Conservation (phyloP, 2,888 invertebrate species). For the Vandiemenella viatica region DNA sequence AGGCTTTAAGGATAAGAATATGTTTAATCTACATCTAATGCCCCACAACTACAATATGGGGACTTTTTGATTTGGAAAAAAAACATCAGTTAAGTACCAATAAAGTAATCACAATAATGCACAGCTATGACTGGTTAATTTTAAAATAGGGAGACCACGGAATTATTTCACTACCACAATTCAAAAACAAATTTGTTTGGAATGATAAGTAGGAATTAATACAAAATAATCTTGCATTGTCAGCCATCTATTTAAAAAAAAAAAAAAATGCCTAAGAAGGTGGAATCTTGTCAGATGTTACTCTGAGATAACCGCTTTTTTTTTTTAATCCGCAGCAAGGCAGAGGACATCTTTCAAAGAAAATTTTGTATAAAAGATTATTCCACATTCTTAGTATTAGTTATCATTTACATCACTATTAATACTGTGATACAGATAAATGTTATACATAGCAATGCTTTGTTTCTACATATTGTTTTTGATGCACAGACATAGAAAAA, state of each 20-base stretch:
- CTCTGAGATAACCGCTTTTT: too few relatives aligned
- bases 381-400: constrained; percentile 1
- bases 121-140: constrained; percentile 1
- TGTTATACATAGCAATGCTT: not conserved
- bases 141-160: constrained; percentile 8
- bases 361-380: too few relatives aligned
- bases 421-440: not conserved
- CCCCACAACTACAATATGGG: constrained; percentile 4
- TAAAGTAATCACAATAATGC: constrained; percentile 10
- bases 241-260: not conserved
- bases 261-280: not conserved
- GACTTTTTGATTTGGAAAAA: not conserved
- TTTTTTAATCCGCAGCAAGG: too few relatives aligned
- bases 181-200: constrained; percentile 9
- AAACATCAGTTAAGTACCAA: constrained; percentile 11
- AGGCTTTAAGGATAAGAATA: constrained; percentile 1
- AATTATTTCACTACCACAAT: constrained; percentile 11
- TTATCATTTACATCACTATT: constrained; percentile 1
- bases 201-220: constrained; percentile 14
- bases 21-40: not conserved
- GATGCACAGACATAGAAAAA: not conserved
- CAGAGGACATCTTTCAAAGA: too few relatives aligned
- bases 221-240: not conserved
- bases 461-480: not conserved
- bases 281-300: not conserved